Base-by-base conservation (phyloP, 2,113 vertebrate genomes). In the Dipodomys spectabilis region DNA sequence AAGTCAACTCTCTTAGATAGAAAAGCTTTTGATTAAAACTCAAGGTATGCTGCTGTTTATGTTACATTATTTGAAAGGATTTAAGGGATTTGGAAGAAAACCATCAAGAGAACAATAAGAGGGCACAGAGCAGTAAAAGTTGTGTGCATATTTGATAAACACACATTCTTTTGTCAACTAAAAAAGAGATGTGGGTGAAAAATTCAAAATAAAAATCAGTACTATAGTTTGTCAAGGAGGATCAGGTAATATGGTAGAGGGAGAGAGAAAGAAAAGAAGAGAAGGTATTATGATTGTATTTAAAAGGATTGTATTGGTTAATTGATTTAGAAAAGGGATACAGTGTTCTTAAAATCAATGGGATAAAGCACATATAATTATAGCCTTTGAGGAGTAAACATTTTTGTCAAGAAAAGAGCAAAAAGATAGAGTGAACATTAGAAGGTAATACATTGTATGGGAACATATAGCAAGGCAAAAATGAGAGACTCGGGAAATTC, bases 311-410 rank as follows among this genome's bases (percentile, higher is more conserved):
- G 11, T 79, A 74, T 78, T 87, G 3, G 81, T 79, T 85, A 4
- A 78, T 82, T 88, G 32, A 75, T 82, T 92, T 60, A 49, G 68
- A 67, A 87, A 91, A 90, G 85, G 1, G 25, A 13, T 49, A 74
- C 45, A 64, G 72, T 71, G 5, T 1, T 2, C 23, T 39, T 85
- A 73, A 6, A 12, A 45, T 60, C 23, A 75, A 15, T 80, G 28
- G 30, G 16, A 32, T 81, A 62, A 94, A 89, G 79, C 3, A 93
- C 2, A 32, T 67, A 62, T 82, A 85, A 60, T 32, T 49, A 30
- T 1, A 49, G 7, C 72, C 20, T 39, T 49, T 82, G 1, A 71
- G 20, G 5, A 82, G 11, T 10, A 88, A 79, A 57, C 74, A 49
- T 23, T 23, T 19, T 44, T 86, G 80, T 18, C 49, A 83, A 85